Conservation (phyloP, 2,888 invertebrate species). For the Adineta ricciae region DNA sequence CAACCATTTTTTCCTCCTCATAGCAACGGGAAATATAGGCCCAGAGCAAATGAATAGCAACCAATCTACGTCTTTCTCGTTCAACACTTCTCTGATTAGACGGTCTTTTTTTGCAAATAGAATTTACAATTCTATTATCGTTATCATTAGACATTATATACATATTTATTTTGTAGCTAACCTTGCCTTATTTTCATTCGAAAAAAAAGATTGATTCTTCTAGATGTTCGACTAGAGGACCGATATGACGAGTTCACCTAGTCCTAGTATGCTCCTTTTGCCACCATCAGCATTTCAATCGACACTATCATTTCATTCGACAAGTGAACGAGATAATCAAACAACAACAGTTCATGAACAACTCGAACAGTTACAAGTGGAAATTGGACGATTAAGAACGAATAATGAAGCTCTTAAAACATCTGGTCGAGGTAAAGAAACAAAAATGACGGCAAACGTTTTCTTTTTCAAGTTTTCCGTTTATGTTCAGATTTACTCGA, state of each 20-base stretch:
- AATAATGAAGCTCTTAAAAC: constrained; percentile 10
- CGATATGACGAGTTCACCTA: background rate
- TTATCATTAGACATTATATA: background rate
- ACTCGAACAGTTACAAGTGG: constrained; percentile 19
- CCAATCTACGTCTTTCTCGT: background rate
- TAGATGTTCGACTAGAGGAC: background rate
- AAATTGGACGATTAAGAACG: background rate
- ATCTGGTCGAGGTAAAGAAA: background rate
- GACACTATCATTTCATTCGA: background rate
- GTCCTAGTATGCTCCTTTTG: background rate
- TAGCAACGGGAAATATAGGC: background rate
- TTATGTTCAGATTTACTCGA: background rate
- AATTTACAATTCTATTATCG: background rate
- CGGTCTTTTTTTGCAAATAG: background rate
- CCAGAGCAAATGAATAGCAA: background rate
- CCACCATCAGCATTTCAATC: constrained; percentile 19
- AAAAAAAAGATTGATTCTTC: background rate
- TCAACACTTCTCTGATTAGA: background rate
- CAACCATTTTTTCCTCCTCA: background rate
- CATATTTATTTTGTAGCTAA: background rate
- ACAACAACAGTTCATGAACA: constrained; percentile 17
- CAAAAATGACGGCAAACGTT: background rate
- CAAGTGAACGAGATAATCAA: background rate
- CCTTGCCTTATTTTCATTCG: background rate
- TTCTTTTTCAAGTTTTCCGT: background rate